phyloP scores from a whole-genome alignment of 2,888 invertebrate species.

The Prosopocoilus inquinatus region DNA sequence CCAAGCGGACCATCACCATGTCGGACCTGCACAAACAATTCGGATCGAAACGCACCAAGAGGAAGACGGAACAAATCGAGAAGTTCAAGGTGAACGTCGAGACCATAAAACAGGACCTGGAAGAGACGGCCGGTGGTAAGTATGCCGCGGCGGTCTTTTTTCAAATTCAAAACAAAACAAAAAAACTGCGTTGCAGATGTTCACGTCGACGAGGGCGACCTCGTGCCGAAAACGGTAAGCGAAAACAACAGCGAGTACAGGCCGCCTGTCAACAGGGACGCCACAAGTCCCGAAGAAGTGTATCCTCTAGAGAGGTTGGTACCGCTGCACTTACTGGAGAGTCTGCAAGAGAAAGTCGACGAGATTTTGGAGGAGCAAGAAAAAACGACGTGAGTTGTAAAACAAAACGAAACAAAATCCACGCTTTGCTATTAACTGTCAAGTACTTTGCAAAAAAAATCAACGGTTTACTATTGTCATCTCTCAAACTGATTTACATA shows the following conservation, averaged over 20 bases:
- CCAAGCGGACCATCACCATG: background rate
- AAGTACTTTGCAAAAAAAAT: too few relatives aligned
- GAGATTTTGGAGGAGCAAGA: slow-evolving; percentile 15
- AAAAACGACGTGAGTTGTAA: slow-evolving; percentile 13
- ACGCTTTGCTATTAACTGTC: too few relatives aligned
- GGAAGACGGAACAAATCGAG: slow-evolving; percentile 60
- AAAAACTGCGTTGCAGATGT: slow-evolving; percentile 24
- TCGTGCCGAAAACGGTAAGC: slow-evolving; percentile 44
- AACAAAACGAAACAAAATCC: too few relatives aligned
- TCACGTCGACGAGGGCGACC: slow-evolving; percentile 46
- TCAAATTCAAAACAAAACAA: background rate
- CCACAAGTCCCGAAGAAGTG: slow-evolving; percentile 50
- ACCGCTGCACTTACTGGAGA: slow-evolving; percentile 37
- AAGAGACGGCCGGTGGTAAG: slow-evolving; percentile 55
- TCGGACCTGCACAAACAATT: slow-evolving; percentile 60
- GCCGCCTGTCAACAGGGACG: slow-evolving; percentile 55
- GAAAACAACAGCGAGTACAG: slow-evolving; percentile 50
- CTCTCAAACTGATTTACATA: too few relatives aligned
- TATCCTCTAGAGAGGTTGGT: slow-evolving; percentile 53
- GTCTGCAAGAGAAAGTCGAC: slow-evolving; percentile 11
- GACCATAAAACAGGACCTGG: slow-evolving; percentile 58
- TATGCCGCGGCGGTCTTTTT: background rate
- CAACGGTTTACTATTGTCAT: too few relatives aligned
- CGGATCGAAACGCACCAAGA: slow-evolving; percentile 62
- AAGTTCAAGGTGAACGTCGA: slow-evolving; percentile 59